phyloP scores from a whole-genome alignment of 2,888 invertebrate genomes.

The Lochmaea crataegi region DNA sequence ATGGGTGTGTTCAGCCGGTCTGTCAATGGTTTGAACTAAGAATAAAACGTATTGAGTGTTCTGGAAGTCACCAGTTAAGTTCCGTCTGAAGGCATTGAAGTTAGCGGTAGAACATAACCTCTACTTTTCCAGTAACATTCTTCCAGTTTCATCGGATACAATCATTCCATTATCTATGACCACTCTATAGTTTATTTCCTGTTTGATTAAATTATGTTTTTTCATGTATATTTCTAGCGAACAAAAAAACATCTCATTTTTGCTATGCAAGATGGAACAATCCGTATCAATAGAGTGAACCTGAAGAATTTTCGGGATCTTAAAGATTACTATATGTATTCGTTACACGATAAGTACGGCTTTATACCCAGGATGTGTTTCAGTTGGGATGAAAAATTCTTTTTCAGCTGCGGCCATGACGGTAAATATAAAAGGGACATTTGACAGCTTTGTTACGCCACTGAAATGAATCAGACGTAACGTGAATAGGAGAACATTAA shows the following conservation, averaged over 20 bases:
- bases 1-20: too few species aligned
- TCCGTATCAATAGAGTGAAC: slow-evolving; percentile 70
- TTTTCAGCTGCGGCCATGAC: slow-evolving; percentile 69
- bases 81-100: background rate
- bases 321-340: slow-evolving; percentile 74
- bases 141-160: too few species aligned
- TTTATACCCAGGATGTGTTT: slow-evolving; percentile 73
- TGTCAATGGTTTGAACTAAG: too few species aligned
- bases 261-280: slow-evolving; percentile 72
- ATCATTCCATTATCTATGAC: too few species aligned
- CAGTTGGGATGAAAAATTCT: slow-evolving; percentile 71
- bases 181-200: too few species aligned
- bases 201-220: background rate
- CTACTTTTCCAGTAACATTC: too few species aligned
- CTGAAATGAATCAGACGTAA: too few species aligned
- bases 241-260: slow-evolving; percentile 69
- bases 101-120: too few species aligned
- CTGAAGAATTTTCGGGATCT: slow-evolving; percentile 67
- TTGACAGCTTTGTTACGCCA: background rate
- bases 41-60: too few species aligned
- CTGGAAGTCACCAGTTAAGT: too few species aligned
- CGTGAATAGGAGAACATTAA: too few species aligned
- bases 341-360: slow-evolving; percentile 84
- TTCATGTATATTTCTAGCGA: slow-evolving; percentile 59
- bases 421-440: slow-evolving; percentile 18